A percentile compares a stretch with the other conserved stretches of the same genome.
Evolutionary conservation across 2,888 invertebrate genomes (phyloP).

Genomic region (Atethmia centrago): DNA sequence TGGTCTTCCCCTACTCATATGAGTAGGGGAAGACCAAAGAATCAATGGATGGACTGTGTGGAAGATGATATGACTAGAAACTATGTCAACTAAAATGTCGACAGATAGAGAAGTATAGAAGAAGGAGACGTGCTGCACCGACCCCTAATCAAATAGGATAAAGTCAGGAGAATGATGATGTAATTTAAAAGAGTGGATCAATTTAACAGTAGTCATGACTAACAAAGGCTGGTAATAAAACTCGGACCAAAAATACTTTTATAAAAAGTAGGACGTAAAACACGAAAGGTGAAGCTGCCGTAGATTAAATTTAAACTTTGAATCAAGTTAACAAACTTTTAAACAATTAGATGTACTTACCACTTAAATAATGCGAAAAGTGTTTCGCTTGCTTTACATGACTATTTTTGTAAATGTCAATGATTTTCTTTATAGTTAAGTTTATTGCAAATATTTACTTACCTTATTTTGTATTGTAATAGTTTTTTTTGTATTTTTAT

Average conservation of each 20-base stretch:
- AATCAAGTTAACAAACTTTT: too few species aligned
- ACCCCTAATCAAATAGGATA: background rate
- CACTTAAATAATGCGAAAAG: slow-evolving; percentile 1
- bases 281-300: background rate
- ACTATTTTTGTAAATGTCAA: background rate
- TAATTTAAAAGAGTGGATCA: background rate
- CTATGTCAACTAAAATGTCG: background rate
- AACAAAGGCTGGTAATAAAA: slow-evolving; percentile 3
- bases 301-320: slow-evolving; percentile 38
- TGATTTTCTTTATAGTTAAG: background rate
- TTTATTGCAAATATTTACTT: background rate
- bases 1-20: too few species aligned
- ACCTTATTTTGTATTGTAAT: background rate
- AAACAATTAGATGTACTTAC: slow-evolving; percentile 8
- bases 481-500: background rate
- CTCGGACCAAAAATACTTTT: background rate
- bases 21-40: background rate
- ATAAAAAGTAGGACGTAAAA: slow-evolving; percentile 2
- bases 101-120: too few species aligned
- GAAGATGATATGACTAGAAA: background rate
- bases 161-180: background rate
- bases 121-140: too few species aligned
- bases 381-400: background rate
- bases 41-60: background rate
- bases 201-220: background rate